Evolutionary conservation across 2,113 vertebrate genomes (phyloP), one percentile per base, ranked within the genome.

Genomic region (Tragelaphus buxtoni): DNA sequence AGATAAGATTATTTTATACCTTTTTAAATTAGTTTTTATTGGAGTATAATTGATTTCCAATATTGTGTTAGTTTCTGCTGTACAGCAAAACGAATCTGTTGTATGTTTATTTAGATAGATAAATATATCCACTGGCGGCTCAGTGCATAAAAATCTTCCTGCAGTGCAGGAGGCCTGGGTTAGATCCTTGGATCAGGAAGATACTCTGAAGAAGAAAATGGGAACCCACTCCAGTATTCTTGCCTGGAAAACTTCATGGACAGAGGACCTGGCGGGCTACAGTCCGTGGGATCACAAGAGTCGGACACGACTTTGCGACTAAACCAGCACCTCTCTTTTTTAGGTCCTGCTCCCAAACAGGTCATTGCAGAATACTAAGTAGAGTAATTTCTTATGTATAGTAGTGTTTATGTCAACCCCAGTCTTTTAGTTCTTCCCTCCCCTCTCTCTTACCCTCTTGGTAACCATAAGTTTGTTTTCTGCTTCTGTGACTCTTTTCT

Each of bases 201-300:
- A 35, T 69, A 35, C n/a, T 17, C 17, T 35, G 17, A 9, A 35
- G n/a, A 35, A 20, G 63, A 35, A 35, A 20, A 69, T 69, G 63
- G 63, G n/a, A 69, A 69, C 63, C 2, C 1, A 69, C 17, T 69
- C 63, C 17, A 69, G 63, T 69, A 35, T 35, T 69, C n/a, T 69
- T 35, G 63, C 9, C 63, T 35, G n/a, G 63, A 20, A 69, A 69
- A 35, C 20, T 69, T 69, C 4, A 9, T 10, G 17, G n/a, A 35
- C 63, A 69, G 17, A 69, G 9, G 63, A 69, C 17, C 63, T 69
- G 63, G n/a, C 0, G 0, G 17, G 63, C 17, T n/a, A 69, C n/a
- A 20, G n/a, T 35, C 63, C 9, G 0, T 69, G 63, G n/a, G 63
- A 35, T 69, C n/a, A 69, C n/a, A 3, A 35, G 7, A 69, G n/a